Evolutionary conservation across 64 coral and sea anemone genomes (phyloP).

Genomic region (Astreopora myriophthalma): DNA sequence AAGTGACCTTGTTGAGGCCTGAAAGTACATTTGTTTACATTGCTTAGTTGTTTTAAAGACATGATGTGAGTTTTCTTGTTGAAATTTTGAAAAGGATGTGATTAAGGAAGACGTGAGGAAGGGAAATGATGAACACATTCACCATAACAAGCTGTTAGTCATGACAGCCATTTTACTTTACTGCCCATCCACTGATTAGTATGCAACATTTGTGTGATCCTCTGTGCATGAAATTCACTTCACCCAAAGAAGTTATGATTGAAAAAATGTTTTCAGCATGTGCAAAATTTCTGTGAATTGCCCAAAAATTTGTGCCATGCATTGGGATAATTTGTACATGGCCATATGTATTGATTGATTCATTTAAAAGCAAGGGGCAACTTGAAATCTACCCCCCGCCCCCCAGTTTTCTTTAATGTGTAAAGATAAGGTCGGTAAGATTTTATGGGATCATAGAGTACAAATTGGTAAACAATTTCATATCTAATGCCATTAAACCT

Average conservation of each 20-base stretch:
- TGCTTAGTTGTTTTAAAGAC: background rate
- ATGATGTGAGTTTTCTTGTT: background rate
- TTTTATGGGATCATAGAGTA: background rate
- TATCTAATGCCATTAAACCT: background rate
- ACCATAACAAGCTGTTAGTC: background rate
- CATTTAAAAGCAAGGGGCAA: too few species aligned
- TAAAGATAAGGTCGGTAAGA: too few species aligned
- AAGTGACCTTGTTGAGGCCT: slow-evolving; percentile 12
- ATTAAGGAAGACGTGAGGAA: background rate
- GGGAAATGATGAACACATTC: background rate
- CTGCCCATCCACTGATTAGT: background rate
- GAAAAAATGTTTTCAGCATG: too few species aligned
- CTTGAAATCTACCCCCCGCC: too few species aligned
- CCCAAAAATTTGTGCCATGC: too few species aligned
- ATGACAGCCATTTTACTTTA: background rate
- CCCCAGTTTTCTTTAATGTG: too few species aligned
- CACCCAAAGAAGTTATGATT: background rate
- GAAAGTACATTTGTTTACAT: background rate
- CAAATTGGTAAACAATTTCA: background rate
- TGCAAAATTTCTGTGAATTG: too few species aligned
- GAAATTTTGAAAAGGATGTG: background rate
- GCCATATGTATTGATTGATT: too few species aligned
- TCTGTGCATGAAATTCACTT: background rate
- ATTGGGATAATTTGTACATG: too few species aligned
- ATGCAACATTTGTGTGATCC: background rate